Conservation (phyloP, 2,797 vertebrate species). For the Perdix hodgsoniae region DNA sequence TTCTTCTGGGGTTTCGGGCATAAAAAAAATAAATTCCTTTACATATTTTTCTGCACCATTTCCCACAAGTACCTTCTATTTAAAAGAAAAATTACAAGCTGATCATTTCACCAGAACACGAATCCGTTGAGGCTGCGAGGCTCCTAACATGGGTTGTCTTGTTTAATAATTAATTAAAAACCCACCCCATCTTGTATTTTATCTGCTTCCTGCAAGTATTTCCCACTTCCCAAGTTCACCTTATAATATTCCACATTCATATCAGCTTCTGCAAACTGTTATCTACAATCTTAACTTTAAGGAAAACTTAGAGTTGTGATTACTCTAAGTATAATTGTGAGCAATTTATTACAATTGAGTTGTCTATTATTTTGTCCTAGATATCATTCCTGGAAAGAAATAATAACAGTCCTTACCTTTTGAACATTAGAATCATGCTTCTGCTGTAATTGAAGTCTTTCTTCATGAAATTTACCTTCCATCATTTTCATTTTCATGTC, state of each 20-base stretch:
- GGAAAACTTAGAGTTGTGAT: no score
- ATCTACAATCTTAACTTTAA: not conserved
- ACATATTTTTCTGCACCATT: not conserved
- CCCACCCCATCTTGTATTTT: not conserved
- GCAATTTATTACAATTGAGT: not conserved
- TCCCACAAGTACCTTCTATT: not conserved
- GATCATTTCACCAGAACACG: not conserved
- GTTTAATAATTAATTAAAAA: not conserved
- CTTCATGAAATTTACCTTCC: slow-evolving; percentile 93
- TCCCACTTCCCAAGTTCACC: not conserved
- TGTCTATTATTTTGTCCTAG: not conserved
- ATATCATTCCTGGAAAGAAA: not conserved
- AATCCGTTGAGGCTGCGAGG: not conserved
- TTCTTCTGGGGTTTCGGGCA: not conserved
- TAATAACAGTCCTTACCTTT: slow-evolving; percentile 83
- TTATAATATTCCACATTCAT: not conserved
- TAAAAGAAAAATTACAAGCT: not conserved
- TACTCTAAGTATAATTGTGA: not conserved
- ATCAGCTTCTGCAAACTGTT: not conserved
- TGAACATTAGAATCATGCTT: slow-evolving; percentile 91
- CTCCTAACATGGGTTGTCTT: not conserved
- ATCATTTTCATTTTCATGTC: slow-evolving; percentile 89
- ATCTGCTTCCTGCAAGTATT: not conserved
- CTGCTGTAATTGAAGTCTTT: slow-evolving; percentile 92
- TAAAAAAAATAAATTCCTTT: not conserved